Percentiles rank a stretch among this genome's conserved stretches.
Conservation (phyloP, 2,888 invertebrate species). For the Timema cristinae region DNA sequence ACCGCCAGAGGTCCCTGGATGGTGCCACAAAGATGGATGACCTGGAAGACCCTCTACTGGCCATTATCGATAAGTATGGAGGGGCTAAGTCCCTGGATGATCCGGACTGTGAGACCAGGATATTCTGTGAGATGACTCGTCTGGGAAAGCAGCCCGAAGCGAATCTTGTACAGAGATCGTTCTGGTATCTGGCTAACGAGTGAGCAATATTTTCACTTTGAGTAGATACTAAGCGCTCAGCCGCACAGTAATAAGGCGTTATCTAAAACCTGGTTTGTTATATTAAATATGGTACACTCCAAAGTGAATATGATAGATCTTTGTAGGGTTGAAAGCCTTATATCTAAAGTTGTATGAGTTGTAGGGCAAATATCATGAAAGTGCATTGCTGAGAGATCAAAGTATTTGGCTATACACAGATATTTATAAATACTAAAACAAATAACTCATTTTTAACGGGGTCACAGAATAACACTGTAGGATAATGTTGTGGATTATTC, state of each 20-base stretch:
- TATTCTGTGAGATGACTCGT: constrained; percentile 40
- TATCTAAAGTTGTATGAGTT: no score
- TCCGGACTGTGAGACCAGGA: constrained; percentile 40
- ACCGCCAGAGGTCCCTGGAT: constrained; percentile 27
- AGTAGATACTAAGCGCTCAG: background rate
- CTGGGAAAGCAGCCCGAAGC: constrained; percentile 30
- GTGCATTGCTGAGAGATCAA: no score
- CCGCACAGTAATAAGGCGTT: background rate
- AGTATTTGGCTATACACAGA: no score
- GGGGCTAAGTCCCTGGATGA: constrained; percentile 34
- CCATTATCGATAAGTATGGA: constrained; percentile 41
- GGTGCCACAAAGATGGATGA: background rate
- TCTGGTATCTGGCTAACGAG: constrained; percentile 37
- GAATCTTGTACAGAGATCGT: constrained; percentile 33
- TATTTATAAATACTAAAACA: no score
- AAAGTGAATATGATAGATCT: no score
- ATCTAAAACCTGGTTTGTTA: background rate
- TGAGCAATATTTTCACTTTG: constrained; percentile 27
- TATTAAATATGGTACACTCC: background rate
- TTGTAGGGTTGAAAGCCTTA: no score
- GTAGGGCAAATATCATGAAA: no score
- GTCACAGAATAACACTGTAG: no score
- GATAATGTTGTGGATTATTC: no score
- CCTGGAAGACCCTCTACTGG: constrained; percentile 36
- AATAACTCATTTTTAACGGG: no score